Base-by-base conservation (phyloP, 92 coral and sea anemone genomes). In the Umimayanthus kanabou region DNA sequence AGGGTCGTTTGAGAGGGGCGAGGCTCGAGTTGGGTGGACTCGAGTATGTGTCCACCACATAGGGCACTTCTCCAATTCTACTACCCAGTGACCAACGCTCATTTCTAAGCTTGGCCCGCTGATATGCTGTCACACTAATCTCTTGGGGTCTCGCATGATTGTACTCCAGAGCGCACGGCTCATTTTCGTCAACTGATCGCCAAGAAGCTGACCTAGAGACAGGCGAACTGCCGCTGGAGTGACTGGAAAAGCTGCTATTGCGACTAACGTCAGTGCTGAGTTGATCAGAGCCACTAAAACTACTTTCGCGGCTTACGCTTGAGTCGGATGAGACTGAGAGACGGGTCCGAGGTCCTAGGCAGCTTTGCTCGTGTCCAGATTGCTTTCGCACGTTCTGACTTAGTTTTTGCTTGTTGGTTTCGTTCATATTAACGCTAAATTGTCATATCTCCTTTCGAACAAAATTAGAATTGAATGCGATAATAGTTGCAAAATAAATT, bases 221-320 rank as follows among this genome's bases (percentile, higher is more conserved):
- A 1, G 91, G 70, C 20, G 88, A 47, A n/a, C 85, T 80, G 28
- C 92, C 81, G 25, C 94, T 93, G 1, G 96, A 94, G 30, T 70
- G 89, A 73, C 98, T 95, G 0, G 98, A 95, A 55, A 95, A 95
- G 88, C 98, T 95, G 85, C 94, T 93, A 45, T 95, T 92, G 39
- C 98, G 94, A 85, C 98, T 95, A 7, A 93, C 89, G 45, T 93
- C 87, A n/a, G 91, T 73, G 22, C 92, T 90, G 39, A 85, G 80
- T 2, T 79, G 89, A 43, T 95, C 98, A 15, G 89, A 88, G 47
- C 94, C 88, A 84, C 94, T 90, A 53, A 91, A 93, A 58, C 98
- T 95, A 76, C 92, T 90, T 5, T 93, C 96, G 0, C 96, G 90
- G 43, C 94, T 93, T 11, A 93, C 88, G 16, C 87, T 61, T 23